Evolutionary conservation across 2,888 invertebrate genomes (phyloP).

Genomic region (Andricus quercusramuli): DNA sequence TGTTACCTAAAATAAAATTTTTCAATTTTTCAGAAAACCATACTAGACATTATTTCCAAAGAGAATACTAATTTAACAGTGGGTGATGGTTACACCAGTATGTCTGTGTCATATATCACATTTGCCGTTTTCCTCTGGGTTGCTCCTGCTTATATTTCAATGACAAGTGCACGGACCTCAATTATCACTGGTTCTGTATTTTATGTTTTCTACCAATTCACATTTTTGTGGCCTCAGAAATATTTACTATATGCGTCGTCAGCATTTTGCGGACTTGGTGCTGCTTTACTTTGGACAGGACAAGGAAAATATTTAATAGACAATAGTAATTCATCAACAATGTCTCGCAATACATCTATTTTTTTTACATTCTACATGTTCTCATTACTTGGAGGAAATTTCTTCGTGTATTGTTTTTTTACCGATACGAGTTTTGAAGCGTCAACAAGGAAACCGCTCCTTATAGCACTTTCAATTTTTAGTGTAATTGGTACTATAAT

Average conservation of each 20-base stretch:
- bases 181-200: neutral
- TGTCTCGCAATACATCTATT: neutral
- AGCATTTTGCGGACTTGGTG: neutral
- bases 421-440: neutral
- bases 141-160: neutral
- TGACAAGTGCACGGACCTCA: slow-evolving; percentile 4
- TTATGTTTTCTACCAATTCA: neutral
- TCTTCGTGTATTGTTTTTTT: neutral
- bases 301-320: slow-evolving; percentile 12
- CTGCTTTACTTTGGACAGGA: neutral
- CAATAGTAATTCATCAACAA: slow-evolving; percentile 2
- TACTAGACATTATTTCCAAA: neutral
- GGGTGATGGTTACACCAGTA: slow-evolving; percentile 1
- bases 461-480: neutral
- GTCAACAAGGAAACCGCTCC: neutral
- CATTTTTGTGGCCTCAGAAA: neutral
- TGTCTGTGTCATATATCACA: neutral
- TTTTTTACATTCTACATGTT: neutral
- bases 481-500: neutral
- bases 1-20: neutral
- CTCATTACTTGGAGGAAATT: neutral
- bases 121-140: neutral
- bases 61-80: neutral
- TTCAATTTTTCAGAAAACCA: neutral
- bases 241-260: neutral